Conservation (phyloP, 2,113 vertebrate genomes). For the Trematocara nigrifrons region DNA sequence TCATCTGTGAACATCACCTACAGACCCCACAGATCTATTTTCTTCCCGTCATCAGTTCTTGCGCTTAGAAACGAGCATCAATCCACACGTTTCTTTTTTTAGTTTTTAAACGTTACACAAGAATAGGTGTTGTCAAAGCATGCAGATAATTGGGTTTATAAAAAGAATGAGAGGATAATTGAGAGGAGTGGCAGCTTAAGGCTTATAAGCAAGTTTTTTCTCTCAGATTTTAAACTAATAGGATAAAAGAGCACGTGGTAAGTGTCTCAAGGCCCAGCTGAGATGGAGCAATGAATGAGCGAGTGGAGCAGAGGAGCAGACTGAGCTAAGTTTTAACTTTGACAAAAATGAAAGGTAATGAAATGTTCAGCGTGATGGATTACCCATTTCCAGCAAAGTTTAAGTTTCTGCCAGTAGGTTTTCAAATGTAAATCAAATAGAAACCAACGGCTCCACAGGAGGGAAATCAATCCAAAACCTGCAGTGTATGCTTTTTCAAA, state of each 20-base stretch:
- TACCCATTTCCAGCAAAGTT: conserved; percentile 1
- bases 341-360: conserved; percentile 17
- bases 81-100: neutral
- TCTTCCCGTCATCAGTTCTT: neutral
- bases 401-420: neutral
- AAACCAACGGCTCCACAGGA: neutral
- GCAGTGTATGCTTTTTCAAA: neutral
- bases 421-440: neutral
- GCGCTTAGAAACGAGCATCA: neutral
- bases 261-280: conserved; percentile 25
- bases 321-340: conserved; percentile 3
- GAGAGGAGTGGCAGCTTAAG: neutral
- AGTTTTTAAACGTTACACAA: neutral
- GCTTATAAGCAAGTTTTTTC: neutral
- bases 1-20: conserved; percentile 2
- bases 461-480: neutral
- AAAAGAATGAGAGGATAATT: neutral
- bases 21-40: neutral
- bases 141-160: neutral
- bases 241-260: neutral
- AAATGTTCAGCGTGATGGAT: conserved; percentile 30
- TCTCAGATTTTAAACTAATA: conserved; percentile 3
- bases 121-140: neutral
- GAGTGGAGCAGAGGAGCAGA: neutral
- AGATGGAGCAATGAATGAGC: conserved; percentile 28